These are phyloP conservation scores for Genyomyrus donnyi DNA, from an alignment of 2,113 vertebrate species.

Conservation along the genomic window DNA sequence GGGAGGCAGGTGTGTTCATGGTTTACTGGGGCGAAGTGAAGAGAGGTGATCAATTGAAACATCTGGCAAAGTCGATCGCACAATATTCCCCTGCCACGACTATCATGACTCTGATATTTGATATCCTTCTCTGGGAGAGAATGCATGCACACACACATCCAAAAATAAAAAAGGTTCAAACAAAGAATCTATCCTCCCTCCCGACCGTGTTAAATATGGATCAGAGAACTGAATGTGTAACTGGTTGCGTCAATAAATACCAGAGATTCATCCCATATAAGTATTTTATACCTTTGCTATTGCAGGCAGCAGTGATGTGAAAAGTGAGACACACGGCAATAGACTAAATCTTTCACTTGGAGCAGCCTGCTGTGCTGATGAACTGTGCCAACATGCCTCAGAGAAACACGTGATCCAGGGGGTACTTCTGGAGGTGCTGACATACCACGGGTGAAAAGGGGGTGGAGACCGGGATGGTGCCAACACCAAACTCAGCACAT, in stretches of 20 bases:
- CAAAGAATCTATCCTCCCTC: not conserved
- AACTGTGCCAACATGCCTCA: slow-evolving; percentile 8
- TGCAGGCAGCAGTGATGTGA: not conserved
- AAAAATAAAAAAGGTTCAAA: not conserved
- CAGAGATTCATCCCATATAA: not conserved
- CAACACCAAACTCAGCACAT: slow-evolving; percentile 13
- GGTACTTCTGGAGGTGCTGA: not conserved
- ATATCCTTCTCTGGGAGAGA: not conserved
- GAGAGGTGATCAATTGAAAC: not conserved
- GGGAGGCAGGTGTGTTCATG: not conserved
- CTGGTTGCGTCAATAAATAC: not conserved
- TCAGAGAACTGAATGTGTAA: not conserved
- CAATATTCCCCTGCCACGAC: not conserved
- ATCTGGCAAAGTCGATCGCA: not conserved
- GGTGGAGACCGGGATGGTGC: not conserved
- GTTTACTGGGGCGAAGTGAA: not conserved
- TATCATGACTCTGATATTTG: not conserved
- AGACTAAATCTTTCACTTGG: not conserved
- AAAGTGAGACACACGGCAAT: not conserved
- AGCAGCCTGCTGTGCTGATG: not conserved
- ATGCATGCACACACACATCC: not conserved
- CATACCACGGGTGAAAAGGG: not conserved
- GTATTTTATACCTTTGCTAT: not conserved
- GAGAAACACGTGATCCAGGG: not conserved
- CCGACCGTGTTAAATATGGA: not conserved